Base-by-base conservation (phyloP, 1,140 invertebrate genomes). In the Penaeus chinensis region DNA sequence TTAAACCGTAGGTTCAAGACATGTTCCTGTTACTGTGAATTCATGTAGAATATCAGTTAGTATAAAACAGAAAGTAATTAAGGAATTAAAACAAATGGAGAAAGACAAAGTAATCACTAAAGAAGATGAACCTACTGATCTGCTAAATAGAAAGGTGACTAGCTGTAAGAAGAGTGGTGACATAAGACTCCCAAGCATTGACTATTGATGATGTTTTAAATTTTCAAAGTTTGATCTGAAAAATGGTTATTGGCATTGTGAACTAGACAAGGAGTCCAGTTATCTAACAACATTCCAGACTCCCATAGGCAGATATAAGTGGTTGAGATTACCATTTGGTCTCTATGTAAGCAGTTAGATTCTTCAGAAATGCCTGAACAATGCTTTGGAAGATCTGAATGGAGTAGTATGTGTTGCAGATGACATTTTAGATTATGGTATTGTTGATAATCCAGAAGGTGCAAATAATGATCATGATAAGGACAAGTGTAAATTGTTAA, bases 321-420 rank as follows among this genome's bases (percentile, higher is more conserved):
- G 77, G 77, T 7, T 79, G 19, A 79, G 37, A 11, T 42, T 79
- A 47, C 0, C 77, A 79, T 79, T 79, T 79, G 37, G 77, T 20
- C n/a, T 79, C 11, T 47, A 20, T 79, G 27, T 20, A 47, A 22
- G 27, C 19, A 22, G 27, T 42, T 13, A 47, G 47, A 47, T 79
- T 42, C 47, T 79, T 54, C 77, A 79, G 42, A 32, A 47, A 24
- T 13, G 24, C 37, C 27, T 79, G 19, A 32, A 47, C 2, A 13
- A 5, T n/a, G 19, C 5, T 79, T 16, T 79, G 19, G 42, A 54
- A 3, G 77, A 20, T 54, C 3, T 79, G n/a, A 22, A 37, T 32
- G 77, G 77, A 79, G 19, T 47, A 47, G 77, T 3, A 47, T 32
- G 27, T 18, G 19, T 79, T 47, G 27, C 77, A 20, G 77, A 79